These are phyloP conservation scores for Brachionus paranguensis DNA, from an alignment of 1,140 invertebrate species.

Conservation along the genomic window DNA sequence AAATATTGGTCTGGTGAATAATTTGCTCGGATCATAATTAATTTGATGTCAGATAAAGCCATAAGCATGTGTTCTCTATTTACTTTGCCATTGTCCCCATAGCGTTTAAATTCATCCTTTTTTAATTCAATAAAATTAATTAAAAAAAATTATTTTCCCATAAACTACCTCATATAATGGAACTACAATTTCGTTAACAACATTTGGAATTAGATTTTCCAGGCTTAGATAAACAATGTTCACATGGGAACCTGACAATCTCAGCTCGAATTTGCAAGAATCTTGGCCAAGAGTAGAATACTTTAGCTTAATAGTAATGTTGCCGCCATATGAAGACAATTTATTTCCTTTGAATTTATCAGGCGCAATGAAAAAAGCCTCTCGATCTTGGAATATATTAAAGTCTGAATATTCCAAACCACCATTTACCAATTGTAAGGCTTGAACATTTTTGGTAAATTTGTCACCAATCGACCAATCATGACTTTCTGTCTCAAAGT, in stretches of 20 bases:
- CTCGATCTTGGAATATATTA: neutral
- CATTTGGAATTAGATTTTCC: slow-evolving; percentile 61
- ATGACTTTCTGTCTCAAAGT: neutral
- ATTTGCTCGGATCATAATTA: slow-evolving; percentile 82
- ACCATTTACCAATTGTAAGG: neutral
- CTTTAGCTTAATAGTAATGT: neutral
- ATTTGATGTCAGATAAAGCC: slow-evolving; percentile 78
- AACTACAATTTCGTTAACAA: slow-evolving; percentile 63
- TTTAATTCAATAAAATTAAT: neutral
- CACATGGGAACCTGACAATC: slow-evolving; percentile 62
- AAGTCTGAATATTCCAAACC: slow-evolving; percentile 11
- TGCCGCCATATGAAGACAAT: slow-evolving; percentile 33
- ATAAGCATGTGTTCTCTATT: slow-evolving; percentile 82
- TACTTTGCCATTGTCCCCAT: slow-evolving; percentile 68
- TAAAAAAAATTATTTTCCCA: neutral
- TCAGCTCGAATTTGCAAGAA: slow-evolving; percentile 1
- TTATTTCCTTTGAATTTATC: slow-evolving; percentile 24
- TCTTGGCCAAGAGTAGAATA: neutral
- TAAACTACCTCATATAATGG: slow-evolving; percentile 64
- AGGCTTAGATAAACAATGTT: slow-evolving; percentile 66
- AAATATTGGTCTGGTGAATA: slow-evolving; percentile 64
- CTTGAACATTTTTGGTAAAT: neutral
- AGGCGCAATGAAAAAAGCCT: neutral
- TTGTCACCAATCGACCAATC: slow-evolving; percentile 20
- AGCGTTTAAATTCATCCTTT: slow-evolving; percentile 65